A percentile compares a stretch with the other conserved stretches of the same genome.
Evolutionary conservation across 1,140 invertebrate species (phyloP).

Genomic region (Drosophila albomicans): DNA sequence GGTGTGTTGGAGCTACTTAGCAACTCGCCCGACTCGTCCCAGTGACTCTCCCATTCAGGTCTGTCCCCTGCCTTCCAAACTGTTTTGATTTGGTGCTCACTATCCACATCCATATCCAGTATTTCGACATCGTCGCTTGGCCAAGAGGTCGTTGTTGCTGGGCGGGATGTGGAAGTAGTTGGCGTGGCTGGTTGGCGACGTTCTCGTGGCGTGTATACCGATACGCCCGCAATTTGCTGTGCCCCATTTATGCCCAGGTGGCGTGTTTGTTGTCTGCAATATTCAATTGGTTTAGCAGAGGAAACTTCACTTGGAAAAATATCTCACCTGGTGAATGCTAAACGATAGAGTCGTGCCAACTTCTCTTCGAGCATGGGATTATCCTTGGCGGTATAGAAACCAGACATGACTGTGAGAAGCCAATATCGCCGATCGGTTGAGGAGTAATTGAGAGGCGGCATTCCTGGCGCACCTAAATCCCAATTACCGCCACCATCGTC

Average conservation of each 20-base stretch:
- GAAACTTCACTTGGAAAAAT: not conserved
- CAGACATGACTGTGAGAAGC: conserved; percentile 90
- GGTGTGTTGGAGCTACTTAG: conserved; percentile 35
- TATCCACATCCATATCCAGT: conserved; percentile 66
- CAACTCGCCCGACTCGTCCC: conserved; percentile 46
- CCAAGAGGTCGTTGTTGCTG: conserved; percentile 40
- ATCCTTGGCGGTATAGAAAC: conserved; percentile 84
- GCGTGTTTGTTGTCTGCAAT: conserved; percentile 88
- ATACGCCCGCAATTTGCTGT: conserved; percentile 71
- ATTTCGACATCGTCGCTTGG: conserved; percentile 71
- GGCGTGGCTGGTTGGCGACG: conserved; percentile 49
- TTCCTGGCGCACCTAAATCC: conserved; percentile 58
- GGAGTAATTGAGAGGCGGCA: conserved; percentile 78
- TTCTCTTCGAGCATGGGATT: conserved; percentile 86
- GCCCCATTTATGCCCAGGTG: conserved; percentile 88
- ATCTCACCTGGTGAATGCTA: conserved; percentile 87
- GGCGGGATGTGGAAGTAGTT: conserved; percentile 7
- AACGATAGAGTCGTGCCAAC: conserved; percentile 88
- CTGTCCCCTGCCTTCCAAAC: conserved; percentile 48
- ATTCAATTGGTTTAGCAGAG: not conserved
- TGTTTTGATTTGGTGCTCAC: conserved; percentile 59
- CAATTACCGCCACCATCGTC: conserved; percentile 74
- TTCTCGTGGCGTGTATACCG: conserved; percentile 65
- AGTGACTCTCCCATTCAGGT: conserved; percentile 68
- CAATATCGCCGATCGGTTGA: conserved; percentile 89